Evolutionary conservation across 2,797 vertebrate genomes (phyloP), one percentile per base, ranked within the genome.

Genomic region (Telmatherina bonti): DNA sequence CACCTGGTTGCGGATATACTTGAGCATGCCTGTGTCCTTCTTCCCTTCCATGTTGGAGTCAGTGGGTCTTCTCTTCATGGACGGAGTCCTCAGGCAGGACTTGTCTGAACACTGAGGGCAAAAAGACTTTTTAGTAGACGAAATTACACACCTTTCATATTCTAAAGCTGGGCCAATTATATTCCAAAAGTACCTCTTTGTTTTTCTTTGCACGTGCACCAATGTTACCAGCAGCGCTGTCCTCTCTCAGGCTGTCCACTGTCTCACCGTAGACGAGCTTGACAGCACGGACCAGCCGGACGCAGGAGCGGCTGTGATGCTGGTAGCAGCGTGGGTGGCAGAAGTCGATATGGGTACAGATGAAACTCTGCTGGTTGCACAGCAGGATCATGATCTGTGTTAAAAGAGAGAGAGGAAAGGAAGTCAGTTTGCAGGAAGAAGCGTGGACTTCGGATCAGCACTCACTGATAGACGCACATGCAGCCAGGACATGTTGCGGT

Each of bases 361-460:
- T 99, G 92, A 99, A 99, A 75, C 97, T 99, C 84, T 99, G 98
- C 88, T 99, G 98, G 91, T 99, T 99, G 94, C 98, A 99, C 54
- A 99, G 86, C 3, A 99, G 91, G 84, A 99, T 98, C 97, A 99
- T 99, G 35, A 99, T 97, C 98, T 99, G 92, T 38, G 86, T 81
- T 10, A 1, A 56, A 30, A 65, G 41, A 53, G 56, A 61, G n/a
- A 58, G n/a, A 7, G 13, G 22, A n/a, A n/a, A n/a, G 16, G 61
- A 7, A 5, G 77, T 77, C n/a, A 47, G 67, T 3, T 4, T 9
- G 20, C 1, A 1, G 12, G 12, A 15, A 31, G 47, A 4, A 41
- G 12, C 12, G 16, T 9, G 27, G 20, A 58, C 4, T 20, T 15
- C 22, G 7, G 0, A 30, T 20, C 26, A 3, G 27, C 47, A 26